These are phyloP conservation scores for Micoletzkya japonica DNA, from an alignment of 2,888 invertebrate species.

Conservation along the genomic window DNA sequence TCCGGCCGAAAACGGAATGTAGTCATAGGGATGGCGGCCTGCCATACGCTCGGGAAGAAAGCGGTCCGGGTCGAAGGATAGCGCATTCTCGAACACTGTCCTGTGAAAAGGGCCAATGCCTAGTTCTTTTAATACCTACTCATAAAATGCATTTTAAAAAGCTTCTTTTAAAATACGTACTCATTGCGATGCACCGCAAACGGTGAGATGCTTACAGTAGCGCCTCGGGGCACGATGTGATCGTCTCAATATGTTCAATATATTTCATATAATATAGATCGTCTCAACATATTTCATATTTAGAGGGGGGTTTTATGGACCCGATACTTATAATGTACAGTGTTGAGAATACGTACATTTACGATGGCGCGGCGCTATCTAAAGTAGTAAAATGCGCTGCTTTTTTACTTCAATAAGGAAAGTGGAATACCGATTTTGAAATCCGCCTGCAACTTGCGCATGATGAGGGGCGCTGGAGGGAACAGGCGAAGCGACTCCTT, in stretches of 20 bases:
- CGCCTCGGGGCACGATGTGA: not conserved
- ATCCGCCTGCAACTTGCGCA: constrained; percentile 15
- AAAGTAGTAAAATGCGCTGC: no score
- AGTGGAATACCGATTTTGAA: constrained; percentile 5
- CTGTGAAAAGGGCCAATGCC: not conserved
- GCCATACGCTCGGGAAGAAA: constrained; percentile 24
- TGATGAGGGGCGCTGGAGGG: constrained; percentile 14
- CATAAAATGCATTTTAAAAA: not conserved
- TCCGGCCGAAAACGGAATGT: constrained; percentile 61
- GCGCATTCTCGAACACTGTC: constrained; percentile 2
- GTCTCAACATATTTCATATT: not conserved
- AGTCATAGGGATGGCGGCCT: constrained; percentile 52
- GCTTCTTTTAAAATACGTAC: not conserved
- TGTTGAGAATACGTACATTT: no score
- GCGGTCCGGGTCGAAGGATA: constrained; percentile 16
- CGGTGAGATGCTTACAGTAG: constrained; percentile 9
- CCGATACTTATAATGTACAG: no score
- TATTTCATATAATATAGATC: no score
- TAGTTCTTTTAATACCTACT: not conserved
- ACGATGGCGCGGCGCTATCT: no score
- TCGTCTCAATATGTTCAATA: not conserved
- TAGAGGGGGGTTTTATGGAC: not conserved
- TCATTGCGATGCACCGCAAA: constrained; percentile 18
- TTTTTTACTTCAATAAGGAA: not conserved
- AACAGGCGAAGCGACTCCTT: constrained; percentile 20